These are phyloP conservation scores for Hemithea aestivaria DNA, from an alignment of 2,888 invertebrate species.

Conservation along the genomic window DNA sequence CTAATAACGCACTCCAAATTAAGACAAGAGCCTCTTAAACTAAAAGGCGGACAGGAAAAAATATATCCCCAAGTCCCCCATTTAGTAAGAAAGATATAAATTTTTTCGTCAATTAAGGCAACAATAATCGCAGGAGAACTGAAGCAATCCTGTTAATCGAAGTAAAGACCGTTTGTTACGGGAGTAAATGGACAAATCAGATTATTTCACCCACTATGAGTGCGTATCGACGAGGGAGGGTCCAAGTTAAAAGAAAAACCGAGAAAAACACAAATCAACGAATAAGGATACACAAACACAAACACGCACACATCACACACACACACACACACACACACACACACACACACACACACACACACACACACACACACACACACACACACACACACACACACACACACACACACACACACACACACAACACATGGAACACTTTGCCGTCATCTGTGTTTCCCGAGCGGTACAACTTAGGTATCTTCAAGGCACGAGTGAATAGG, in stretches of 20 bases:
- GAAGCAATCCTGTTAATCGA: slow-evolving; percentile 75
- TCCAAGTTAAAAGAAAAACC: slow-evolving; percentile 26
- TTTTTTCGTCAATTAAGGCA: slow-evolving; percentile 34
- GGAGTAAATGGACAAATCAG: slow-evolving; percentile 78
- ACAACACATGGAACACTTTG: too few relatives aligned
- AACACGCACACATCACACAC: too few relatives aligned
- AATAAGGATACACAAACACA: too few relatives aligned
- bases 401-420: too few relatives aligned
- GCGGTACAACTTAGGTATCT: too few relatives aligned
- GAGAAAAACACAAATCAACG: slow-evolving; percentile 2
- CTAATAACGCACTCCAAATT: slow-evolving; percentile 7
- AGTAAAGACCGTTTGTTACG: slow-evolving; percentile 61
- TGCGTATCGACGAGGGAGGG: slow-evolving; percentile 50
- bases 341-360: too few relatives aligned
- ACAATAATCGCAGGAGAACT: slow-evolving; percentile 53
- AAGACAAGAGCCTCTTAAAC: slow-evolving; percentile 8
- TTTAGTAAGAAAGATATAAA: slow-evolving; percentile 26
- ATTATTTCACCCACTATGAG: slow-evolving; percentile 77
- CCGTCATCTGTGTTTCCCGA: too few relatives aligned
- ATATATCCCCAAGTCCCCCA: slow-evolving; percentile 9
- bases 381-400: too few relatives aligned
- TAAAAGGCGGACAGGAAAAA: slow-evolving; percentile 12
- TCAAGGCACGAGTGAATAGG: too few relatives aligned
- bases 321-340: too few relatives aligned
- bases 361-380: too few relatives aligned